A percentile compares a stretch with the other conserved stretches of the same genome.
phyloP scores from a whole-genome alignment of 2,113 vertebrate genomes.

The Catharus fuscescens region DNA sequence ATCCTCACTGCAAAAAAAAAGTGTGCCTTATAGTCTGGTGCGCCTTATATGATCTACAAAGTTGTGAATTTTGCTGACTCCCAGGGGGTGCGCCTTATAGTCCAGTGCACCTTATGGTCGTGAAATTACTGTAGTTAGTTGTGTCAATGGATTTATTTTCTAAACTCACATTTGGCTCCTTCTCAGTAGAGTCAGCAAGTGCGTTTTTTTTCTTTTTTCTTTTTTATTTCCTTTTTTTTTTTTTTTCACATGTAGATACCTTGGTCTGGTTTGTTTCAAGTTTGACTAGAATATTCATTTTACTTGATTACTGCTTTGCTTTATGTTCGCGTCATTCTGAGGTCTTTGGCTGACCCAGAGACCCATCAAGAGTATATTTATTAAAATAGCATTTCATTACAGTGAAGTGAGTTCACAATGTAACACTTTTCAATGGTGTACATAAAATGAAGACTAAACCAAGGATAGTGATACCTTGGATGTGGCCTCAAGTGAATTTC shows the following conservation, averaged over 20 bases:
- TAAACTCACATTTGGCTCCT: accelerated
- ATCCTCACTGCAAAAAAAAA: too few species aligned
- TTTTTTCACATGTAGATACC: not conserved
- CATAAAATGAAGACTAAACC: conserved; percentile 48
- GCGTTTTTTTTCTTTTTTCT: too few species aligned
- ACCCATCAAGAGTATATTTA: conserved; percentile 28
- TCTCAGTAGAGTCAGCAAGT: not conserved
- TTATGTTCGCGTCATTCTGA: not conserved
- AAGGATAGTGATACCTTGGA: not conserved
- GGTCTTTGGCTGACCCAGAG: not conserved
- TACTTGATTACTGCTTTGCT: not conserved
- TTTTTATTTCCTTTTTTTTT: not conserved
- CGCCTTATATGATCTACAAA: too few species aligned
- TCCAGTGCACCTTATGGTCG: too few species aligned
- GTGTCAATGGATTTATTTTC: not conserved
- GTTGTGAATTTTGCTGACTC: too few species aligned
- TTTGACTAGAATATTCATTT: not conserved
- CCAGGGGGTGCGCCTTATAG: too few species aligned
- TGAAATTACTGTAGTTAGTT: too few species aligned
- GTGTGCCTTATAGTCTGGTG: too few species aligned
- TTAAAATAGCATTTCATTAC: conserved; percentile 48
- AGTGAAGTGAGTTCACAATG: conserved; percentile 30
- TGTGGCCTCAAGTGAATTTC: conserved; percentile 22
- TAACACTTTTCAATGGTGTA: conserved; percentile 29
- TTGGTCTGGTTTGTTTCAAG: not conserved